Base-by-base conservation (phyloP, 2,888 invertebrate genomes). In the Scaptomyza parva region DNA sequence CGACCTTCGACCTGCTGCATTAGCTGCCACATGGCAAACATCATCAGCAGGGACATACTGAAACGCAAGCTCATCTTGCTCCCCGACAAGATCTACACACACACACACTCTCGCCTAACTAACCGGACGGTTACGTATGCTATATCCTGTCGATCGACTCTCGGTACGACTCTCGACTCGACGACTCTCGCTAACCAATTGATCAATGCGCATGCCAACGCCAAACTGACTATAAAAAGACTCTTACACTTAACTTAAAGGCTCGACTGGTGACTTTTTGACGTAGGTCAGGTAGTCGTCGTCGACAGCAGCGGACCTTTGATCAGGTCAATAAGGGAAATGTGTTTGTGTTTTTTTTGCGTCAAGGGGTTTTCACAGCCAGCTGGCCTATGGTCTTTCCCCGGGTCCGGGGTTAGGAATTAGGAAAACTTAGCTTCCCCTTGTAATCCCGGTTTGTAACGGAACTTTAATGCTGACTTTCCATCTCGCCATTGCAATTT, bases 141-240 rank as follows among this genome's bases (percentile, higher is more conserved):
- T 58, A 43, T 59, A 17, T 53, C 55, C 52, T 43, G 30, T 53
- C 50, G 24, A 30, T 40, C 51, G 40, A 40, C 60, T 58, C 51
- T 39, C 50, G 20, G 20, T 37, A 37, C 53, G 37, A 40, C 60
- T 64, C 51, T 41, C 45, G 24, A 48, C 43, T 51, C 30, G 44
- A 33, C 54, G 51, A 35, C 33, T 59, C 51, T 65, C 14, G 17
- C 37, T 14, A 8, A 12, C 18, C 59, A 59, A 41, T 45, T 68
- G 65, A 59, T 81, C 78, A 54, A 22, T 69, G 76, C 79, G 82
- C 82, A 85, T 87, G 60, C 78, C 87, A 78, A 67, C 58, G 62
- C 53, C 37, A 71, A 78, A 81, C 86, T 80, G 84, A 86, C 51
- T 54, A 52, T 6, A 2, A 0, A 12, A 7, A 4, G 4, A 57